These are phyloP conservation scores for Myotis pilosus DNA, from an alignment of 2,797 vertebrate genomes.

Conservation along the genomic window DNA sequence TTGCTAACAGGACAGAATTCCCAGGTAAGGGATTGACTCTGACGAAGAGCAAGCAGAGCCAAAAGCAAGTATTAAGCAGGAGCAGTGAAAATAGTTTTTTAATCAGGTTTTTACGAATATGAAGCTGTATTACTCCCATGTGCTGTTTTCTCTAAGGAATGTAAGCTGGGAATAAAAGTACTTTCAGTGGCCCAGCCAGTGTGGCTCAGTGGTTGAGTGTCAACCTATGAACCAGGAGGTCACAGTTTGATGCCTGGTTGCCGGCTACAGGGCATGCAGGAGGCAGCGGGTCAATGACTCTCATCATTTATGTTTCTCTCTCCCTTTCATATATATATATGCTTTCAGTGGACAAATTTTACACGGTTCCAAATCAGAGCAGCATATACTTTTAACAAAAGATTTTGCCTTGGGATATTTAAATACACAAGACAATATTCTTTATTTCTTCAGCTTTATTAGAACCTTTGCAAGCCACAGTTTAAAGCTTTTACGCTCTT, in stretches of 20 bases:
- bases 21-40: not conserved
- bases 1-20: constrained; percentile 20
- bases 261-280: not conserved
- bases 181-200: too few relatives aligned
- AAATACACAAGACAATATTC: not conserved
- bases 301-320: too few relatives aligned
- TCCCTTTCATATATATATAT: not conserved
- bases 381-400: not conserved
- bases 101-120: not conserved
- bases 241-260: too few relatives aligned
- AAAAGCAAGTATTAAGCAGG: not conserved
- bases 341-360: not conserved
- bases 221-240: too few relatives aligned
- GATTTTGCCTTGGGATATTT: not conserved
- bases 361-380: not conserved
- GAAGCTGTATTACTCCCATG: not conserved
- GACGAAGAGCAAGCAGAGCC: constrained; percentile 16
- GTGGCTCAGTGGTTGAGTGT: too few relatives aligned
- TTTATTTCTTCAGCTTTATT: constrained; percentile 30
- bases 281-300: too few relatives aligned
- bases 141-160: not conserved
- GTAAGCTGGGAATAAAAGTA: not conserved
- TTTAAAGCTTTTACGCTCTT: constrained; percentile 27
- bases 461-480: not conserved
- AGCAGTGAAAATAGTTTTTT: not conserved